Conservation (phyloP, 2,113 vertebrate species). For the Dromaius novaehollandiae region DNA sequence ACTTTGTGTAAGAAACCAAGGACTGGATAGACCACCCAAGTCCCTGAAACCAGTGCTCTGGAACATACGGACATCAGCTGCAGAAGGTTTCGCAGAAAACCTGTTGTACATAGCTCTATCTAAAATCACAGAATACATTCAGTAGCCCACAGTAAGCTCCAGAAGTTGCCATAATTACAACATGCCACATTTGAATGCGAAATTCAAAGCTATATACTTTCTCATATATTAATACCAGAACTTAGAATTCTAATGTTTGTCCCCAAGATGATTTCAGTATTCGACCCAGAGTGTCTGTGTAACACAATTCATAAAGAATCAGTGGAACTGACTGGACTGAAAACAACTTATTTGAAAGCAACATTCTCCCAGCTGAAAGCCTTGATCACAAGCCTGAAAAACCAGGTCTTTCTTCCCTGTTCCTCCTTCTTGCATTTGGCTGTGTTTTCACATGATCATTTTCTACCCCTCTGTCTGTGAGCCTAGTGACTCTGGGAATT, state of each 20-base stretch:
- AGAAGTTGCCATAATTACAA: constrained; percentile 27
- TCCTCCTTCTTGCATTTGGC: background rate
- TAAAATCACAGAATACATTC: constrained; percentile 17
- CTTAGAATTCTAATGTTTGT: background rate
- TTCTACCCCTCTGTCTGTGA: background rate
- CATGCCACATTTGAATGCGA: constrained; percentile 13
- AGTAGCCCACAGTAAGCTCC: background rate
- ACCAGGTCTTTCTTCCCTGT: background rate
- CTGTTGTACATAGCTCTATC: background rate
- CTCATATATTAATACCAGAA: background rate
- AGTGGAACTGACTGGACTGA: background rate
- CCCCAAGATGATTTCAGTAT: background rate
- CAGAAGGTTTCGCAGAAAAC: background rate
- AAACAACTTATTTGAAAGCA: background rate
- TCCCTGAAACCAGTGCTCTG: background rate
- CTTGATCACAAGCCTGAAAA: background rate
- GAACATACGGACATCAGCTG: background rate
- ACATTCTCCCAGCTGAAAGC: background rate
- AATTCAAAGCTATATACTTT: background rate
- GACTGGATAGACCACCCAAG: background rate
- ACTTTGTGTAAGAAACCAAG: background rate
- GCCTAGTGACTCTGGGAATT: background rate
- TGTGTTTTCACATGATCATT: background rate
- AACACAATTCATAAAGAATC: constrained; percentile 24
- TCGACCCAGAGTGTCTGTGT: background rate